phyloP scores from a whole-genome alignment of 1,140 invertebrate species.

The Drosophila varians region DNA sequence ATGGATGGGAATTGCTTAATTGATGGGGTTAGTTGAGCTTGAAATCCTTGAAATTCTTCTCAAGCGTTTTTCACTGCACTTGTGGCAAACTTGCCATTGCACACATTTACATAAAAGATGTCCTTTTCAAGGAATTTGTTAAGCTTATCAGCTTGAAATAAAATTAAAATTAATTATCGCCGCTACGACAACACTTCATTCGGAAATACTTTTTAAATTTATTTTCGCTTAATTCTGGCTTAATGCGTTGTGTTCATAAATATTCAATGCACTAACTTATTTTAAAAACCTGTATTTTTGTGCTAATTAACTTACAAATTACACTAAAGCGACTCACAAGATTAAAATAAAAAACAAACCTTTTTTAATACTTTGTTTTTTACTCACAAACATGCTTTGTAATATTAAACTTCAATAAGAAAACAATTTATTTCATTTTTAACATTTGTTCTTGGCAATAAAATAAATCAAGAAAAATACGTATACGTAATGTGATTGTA shows the following conservation, averaged over 20 bases:
- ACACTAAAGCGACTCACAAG: neutral
- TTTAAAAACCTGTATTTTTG: neutral
- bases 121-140: neutral
- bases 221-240: neutral
- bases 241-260: neutral
- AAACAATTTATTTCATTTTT: too few relatives aligned
- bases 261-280: neutral
- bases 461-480: neutral
- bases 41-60: conserved; percentile 4
- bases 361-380: neutral
- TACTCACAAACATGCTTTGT: neutral
- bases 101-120: neutral
- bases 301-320: conserved; percentile 1
- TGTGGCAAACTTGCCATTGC: neutral
- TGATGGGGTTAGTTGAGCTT: conserved; percentile 4
- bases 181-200: neutral
- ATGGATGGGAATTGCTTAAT: conserved; percentile 22
- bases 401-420: neutral
- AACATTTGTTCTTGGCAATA: neutral
- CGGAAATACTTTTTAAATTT: neutral
- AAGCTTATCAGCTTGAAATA: neutral
- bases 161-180: neutral
- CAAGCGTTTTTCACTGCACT: neutral
- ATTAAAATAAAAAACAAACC: neutral
- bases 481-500: neutral